phyloP scores from a whole-genome alignment of 2,113 vertebrate species.

The pig (Sus scrofa) region T2T-Sscrofa CM000814.6:135035001-135035500 shows the following conservation, averaged over 20 bases:
- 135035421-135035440: neutral
- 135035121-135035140: neutral
- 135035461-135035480: conserved; percentile 34
- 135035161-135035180: neutral
- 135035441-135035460: neutral
- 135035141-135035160: neutral
- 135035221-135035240: neutral
- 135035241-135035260: neutral
- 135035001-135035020: neutral
- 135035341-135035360: neutral
- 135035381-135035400: neutral
- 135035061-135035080: neutral
- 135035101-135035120: neutral
- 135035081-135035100: neutral
- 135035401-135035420: neutral
- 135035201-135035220: neutral
- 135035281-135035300: neutral
- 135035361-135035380: neutral
- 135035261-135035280: neutral
- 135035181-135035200: neutral
- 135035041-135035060: neutral
- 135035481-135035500: neutral
- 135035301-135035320: neutral
- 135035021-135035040: neutral
- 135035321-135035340: neutral